phyloP scores from a whole-genome alignment of 2,888 invertebrate genomes.

The Idaea aversata region DNA sequence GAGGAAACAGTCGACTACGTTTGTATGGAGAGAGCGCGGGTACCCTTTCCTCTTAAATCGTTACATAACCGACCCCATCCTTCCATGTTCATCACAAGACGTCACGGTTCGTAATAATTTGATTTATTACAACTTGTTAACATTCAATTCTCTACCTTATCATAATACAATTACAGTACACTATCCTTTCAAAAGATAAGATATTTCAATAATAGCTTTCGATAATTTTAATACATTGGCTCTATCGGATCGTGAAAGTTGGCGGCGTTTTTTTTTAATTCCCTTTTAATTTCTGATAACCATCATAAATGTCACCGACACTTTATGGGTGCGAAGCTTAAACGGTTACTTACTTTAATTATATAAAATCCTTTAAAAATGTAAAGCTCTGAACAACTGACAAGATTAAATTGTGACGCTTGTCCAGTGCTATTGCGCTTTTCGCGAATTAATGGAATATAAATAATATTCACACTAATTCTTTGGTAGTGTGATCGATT shows the following conservation, averaged over 20 bases:
- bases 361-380: too few species aligned
- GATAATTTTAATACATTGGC: slow-evolving; percentile 54
- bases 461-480: too few species aligned
- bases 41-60: slow-evolving; percentile 8
- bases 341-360: too few species aligned
- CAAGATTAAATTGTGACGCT: too few species aligned
- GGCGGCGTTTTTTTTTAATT: slow-evolving; percentile 27
- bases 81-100: slow-evolving; percentile 53
- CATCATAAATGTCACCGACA: background rate
- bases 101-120: slow-evolving; percentile 58
- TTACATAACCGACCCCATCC: slow-evolving; percentile 15
- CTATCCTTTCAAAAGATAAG: slow-evolving; percentile 34
- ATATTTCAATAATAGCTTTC: slow-evolving; percentile 41
- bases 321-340: too few species aligned
- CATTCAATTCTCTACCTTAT: slow-evolving; percentile 47
- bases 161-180: slow-evolving; percentile 33
- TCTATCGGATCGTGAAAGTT: slow-evolving; percentile 53
- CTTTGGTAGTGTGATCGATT: too few species aligned
- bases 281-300: too few species aligned
- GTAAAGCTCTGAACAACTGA: too few species aligned
- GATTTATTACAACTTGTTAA: slow-evolving; percentile 54
- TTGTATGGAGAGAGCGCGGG: too few species aligned
- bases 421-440: too few species aligned
- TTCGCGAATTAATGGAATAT: too few species aligned
- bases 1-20: too few species aligned